Percentiles rank a stretch among this genome's conserved stretches.
These are phyloP conservation scores for Vireo altiloquus DNA, from an alignment of 2,113 vertebrate genomes.

Conservation along the genomic window DNA sequence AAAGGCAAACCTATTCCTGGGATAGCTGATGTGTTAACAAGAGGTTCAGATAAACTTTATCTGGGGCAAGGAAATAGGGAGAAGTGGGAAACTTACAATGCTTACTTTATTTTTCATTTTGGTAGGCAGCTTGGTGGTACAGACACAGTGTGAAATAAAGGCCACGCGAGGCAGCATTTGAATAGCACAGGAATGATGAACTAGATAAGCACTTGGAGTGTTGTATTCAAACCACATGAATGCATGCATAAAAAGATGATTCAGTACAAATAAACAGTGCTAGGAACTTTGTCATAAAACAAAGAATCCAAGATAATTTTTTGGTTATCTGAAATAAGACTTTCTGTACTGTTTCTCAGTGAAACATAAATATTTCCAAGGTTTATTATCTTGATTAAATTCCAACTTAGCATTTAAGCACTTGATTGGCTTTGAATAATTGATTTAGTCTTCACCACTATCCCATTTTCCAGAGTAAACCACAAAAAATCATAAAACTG, in stretches of 20 bases:
- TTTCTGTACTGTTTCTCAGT: neutral
- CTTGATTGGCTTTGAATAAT: slow-evolving; percentile 14
- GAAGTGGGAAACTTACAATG: neutral
- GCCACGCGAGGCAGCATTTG: neutral
- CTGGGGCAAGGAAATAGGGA: neutral
- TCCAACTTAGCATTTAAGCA: neutral
- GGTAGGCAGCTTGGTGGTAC: neutral
- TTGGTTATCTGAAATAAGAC: neutral
- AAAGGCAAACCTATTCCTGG: neutral
- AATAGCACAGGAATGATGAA: neutral
- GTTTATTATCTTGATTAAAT: slow-evolving; percentile 20
- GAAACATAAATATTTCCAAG: neutral
- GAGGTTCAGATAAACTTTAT: neutral
- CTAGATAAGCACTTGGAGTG: neutral
- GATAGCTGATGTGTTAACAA: neutral
- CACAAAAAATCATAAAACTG: neutral
- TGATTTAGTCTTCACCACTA: neutral
- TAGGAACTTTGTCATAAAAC: neutral
- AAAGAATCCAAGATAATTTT: neutral
- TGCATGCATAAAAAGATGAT: neutral
- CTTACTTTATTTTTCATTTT: neutral
- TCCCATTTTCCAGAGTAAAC: neutral
- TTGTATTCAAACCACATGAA: neutral
- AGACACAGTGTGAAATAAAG: neutral
- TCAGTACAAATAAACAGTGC: neutral